Evolutionary conservation across 2,113 vertebrate species (phyloP), one percentile per base, ranked within the genome.

Genomic region (Hipposideros armiger): DNA sequence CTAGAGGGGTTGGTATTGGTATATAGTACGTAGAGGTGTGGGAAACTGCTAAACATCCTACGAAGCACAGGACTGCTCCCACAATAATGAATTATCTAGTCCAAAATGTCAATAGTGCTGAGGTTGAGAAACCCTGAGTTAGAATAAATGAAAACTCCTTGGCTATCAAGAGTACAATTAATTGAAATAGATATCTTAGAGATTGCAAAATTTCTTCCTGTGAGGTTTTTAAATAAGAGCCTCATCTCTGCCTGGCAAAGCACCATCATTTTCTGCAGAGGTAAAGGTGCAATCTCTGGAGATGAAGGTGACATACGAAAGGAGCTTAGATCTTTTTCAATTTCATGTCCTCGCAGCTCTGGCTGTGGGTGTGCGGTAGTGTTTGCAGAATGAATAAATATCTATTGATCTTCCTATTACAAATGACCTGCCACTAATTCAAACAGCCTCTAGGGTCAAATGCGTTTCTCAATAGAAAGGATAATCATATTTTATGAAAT

Each of bases 401-500:
- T 86, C 32, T 69, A 5, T 62, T 5, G 32, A 50, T 62, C 6
- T 92, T 73, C 32, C 24, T 66, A n/a, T 58, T 76, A 76, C 36
- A 87, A 82, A 60, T 80, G 36, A 92, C n/a, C 28, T 87, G 54
- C 6, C 30, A 40, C 0, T 16, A 89, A 85, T 74, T 91, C 58
- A 78, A 5, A 22, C 67, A 11, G 28, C 19, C 11, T 80, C 14
- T 80, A 54, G 17, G 14, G 19, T 45, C 85, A 94, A 93, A 89
- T 69, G 58, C 24, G 40, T 91, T 91, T 89, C 22, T 26, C 19
- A 8, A 30, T 72, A 69, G 62, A 5, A 92, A 94, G 7, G 28
- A 87, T 64, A 85, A 78, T 83, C 1, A 15, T 40, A 66, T 84
- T 81, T 91, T 76, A 93, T 76, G 52, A 88, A 91, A 60, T 47